These are phyloP conservation scores for Pan troglodytes DNA, from an alignment of 2,113 vertebrate genomes.

Conservation along the genomic window NHGRI_mPanTro3-v2.1_pri NC_072403.2:143061001-143061500, in stretches of 20 bases:
- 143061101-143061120: not conserved
- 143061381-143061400: not conserved
- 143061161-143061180: not conserved
- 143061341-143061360: not conserved
- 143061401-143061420: not conserved
- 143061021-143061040: not conserved
- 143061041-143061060: not conserved
- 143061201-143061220: not conserved
- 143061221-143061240: not conserved
- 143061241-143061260: not conserved
- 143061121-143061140: not conserved
- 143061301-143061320: not conserved
- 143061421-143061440: fast-evolving
- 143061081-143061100: not conserved
- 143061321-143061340: not conserved
- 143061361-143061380: not conserved
- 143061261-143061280: not conserved
- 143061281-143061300: not conserved
- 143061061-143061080: not conserved
- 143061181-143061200: not conserved
- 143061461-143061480: not conserved
- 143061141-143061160: not conserved
- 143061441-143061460: not conserved
- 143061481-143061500: not conserved
- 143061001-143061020: not conserved